Evolutionary conservation across 53 echinoderm and acorn worm species (phyloP).

Genomic region (Paelopatides confundens): DNA sequence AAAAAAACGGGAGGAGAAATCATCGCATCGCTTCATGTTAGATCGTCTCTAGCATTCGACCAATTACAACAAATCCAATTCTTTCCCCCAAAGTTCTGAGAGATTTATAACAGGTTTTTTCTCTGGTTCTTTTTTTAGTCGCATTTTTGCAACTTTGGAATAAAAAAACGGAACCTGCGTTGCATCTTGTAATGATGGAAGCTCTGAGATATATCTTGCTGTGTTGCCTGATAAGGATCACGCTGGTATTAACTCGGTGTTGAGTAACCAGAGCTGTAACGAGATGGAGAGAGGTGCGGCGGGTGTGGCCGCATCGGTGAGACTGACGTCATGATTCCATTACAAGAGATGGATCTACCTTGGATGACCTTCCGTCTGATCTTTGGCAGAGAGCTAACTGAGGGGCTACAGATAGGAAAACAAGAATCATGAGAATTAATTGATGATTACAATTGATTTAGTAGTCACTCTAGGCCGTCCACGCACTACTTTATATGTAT

Average conservation of each 20-base stretch:
- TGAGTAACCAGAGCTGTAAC: constrained; percentile 45
- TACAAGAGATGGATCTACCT: constrained; percentile 75
- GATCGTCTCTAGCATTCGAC: too few species aligned
- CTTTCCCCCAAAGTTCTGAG: too few species aligned
- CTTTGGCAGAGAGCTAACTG: constrained; percentile 86
- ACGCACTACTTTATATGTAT: too few species aligned
- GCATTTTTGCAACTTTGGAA: neutral
- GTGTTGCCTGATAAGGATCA: neutral
- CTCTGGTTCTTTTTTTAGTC: too few species aligned
- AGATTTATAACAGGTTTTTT: too few species aligned
- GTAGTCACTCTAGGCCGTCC: too few species aligned
- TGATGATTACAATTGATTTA: too few species aligned
- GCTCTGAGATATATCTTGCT: neutral
- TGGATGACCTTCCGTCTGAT: constrained; percentile 76
- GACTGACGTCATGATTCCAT: constrained; percentile 51
- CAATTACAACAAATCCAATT: too few species aligned
- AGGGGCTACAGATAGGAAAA: constrained; percentile 63
- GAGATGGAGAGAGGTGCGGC: constrained; percentile 50
- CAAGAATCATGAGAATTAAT: too few species aligned
- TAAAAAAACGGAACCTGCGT: neutral
- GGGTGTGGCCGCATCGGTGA: constrained; percentile 66
- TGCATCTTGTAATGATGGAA: neutral
- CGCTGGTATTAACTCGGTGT: constrained; percentile 43
- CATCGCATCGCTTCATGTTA: too few species aligned
- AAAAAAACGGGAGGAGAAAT: too few species aligned